Evolutionary conservation across 2,888 invertebrate genomes (phyloP), one percentile per base, ranked within the genome.

Genomic region (Rhingia campestris): DNA sequence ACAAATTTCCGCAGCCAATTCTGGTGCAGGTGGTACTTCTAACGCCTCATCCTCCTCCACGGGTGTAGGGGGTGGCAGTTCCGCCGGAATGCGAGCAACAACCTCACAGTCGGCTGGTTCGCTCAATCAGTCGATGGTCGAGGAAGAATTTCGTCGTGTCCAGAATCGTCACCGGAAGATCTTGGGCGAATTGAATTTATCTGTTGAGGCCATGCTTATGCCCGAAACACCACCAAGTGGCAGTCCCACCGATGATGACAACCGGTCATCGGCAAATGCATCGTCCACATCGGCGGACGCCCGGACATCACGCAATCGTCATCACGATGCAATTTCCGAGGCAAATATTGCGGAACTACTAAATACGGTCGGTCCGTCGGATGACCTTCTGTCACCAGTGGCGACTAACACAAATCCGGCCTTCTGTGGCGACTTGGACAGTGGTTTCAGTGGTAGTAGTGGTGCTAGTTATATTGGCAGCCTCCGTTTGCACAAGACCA

Each of bases 161-260:
- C 96, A 97, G 91, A 95, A 95, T 86, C 94, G 95, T 73, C 97
- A 97, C 91, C 94, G 95, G 88, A 93, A 96, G 89, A 96, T 97
- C 87, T 93, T 97, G 86, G 97, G 96, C 53, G 96, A 97, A 91
- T 92, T 97, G 79, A 97, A 97, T 92, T 93, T 97, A 81, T 96
- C 97, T 87, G 96, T 96, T 53, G 97, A 97, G 92, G 97, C 96
- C 54, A 97, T 97, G 96, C 92, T 97, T 86, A 97, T 97, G 97
- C 97, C 97, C 14, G 94, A 95, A 88, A 94, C 94, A 86, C 91
- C 91, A 84, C 91, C 91, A 86, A 91, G 90, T 76, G 91, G 90
- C 86, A 92, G 92, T 87, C 92, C 92, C 32, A 92, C 92, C 10
- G 92, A 92, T 79, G 91, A 91, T 54, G 87, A 87, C 22, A 81